Evolutionary conservation across 2,797 vertebrate genomes (phyloP), one percentile per base, ranked within the genome.

Genomic region (Trachurus trachurus): DNA sequence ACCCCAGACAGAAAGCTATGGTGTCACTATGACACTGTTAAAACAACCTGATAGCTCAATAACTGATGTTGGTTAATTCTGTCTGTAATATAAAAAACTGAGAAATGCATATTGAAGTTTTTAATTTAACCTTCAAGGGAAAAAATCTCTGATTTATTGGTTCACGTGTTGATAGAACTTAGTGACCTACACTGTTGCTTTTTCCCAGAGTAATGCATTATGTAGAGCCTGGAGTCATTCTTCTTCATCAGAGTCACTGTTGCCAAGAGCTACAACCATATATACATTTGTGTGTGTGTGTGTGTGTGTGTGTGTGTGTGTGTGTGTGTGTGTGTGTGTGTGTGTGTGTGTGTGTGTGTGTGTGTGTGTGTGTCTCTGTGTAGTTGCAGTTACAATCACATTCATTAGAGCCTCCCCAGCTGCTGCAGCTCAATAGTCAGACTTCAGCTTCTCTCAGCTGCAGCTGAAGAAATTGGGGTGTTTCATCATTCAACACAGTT

Each of bases 401-500:
- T 59, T 76, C 44, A 72, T 76, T 21, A 44, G 53, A 56, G 50
- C 34, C 68, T 42, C n/a, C 45, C 68, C 66, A 45, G 39, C 70
- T 60, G 49, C 76, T 52, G 67, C 68, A 60, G 74, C 40, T 76
- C 67, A 74, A 71, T 3, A 72, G 49, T 63, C 1, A 56, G 34
- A 75, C 1, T 71, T 59, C 44, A 57, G 62, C 58, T 62, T 78
- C 60, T 70, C 74, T 71, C 74, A 78, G 81, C 82, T 86, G 84
- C 81, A 87, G 78, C 69, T 71, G 67, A 70, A 68, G 59, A 78
- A 44, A 69, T 66, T 76, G 22, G 6, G 26, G 72, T 80, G 72
- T 80, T 78, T 80, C 69, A 76, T 87, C 69, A 76, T 87, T 87
- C 62, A 78, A 22, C 70, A 49, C 64, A 78, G 71, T 69, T 52